phyloP scores from a whole-genome alignment of 2,113 vertebrate genomes.

The Sceloporus tristichus region DNA sequence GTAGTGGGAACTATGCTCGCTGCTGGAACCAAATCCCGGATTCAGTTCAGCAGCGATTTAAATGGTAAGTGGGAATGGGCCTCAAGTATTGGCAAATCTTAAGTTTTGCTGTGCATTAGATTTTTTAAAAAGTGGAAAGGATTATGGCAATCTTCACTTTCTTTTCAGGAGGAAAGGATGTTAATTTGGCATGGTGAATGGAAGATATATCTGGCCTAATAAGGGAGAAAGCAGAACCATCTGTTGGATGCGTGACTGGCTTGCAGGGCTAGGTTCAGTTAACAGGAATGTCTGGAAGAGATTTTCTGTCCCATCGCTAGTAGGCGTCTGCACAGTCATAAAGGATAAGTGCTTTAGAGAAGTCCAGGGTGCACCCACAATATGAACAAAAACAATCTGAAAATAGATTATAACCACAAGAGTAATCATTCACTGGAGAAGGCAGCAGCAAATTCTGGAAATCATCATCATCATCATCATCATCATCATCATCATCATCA shows the following conservation, averaged over 20 bases:
- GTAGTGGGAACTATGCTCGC: too few relatives aligned
- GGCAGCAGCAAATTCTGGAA: conserved; percentile 1
- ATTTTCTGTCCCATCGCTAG: conserved; percentile 55
- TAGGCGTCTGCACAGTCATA: conserved; percentile 62
- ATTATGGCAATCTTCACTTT: conserved; percentile 47
- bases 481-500: background rate
- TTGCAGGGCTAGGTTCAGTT: conserved; percentile 61
- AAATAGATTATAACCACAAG: conserved; percentile 54
- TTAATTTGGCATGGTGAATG: conserved; percentile 55
- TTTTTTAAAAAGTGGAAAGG: conserved; percentile 44
- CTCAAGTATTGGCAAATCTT: background rate
- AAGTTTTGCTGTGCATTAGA: conserved; percentile 35
- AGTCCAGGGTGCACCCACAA: conserved; percentile 62
- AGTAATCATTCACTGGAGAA: conserved; percentile 38
- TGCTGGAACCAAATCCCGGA: too few relatives aligned
- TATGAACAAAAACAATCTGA: conserved; percentile 63
- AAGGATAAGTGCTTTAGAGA: conserved; percentile 56
- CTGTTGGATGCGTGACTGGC: conserved; percentile 64
- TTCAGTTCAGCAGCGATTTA: too few relatives aligned
- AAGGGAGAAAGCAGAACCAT: conserved; percentile 63
- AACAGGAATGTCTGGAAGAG: conserved; percentile 60
- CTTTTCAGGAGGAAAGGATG: conserved; percentile 41
- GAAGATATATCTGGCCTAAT: conserved; percentile 61
- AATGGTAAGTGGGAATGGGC: too few relatives aligned
- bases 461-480: background rate